Base-by-base conservation (phyloP, 2,888 invertebrate species). In the Mayetiola destructor region DNA sequence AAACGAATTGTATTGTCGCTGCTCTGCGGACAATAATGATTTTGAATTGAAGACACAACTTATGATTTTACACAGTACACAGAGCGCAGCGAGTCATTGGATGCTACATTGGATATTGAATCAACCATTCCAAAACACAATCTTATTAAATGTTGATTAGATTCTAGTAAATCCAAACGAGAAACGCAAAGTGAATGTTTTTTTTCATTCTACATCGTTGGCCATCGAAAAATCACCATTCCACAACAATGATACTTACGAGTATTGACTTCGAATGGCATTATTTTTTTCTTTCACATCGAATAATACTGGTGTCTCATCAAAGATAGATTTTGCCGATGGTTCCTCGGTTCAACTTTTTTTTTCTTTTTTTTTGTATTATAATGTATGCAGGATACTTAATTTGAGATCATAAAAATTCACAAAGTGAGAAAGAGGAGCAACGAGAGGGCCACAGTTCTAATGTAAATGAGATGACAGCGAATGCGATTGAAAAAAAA, bases 321-420 rank as follows among this genome's bases (percentile, higher is more conserved):
- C 48, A 48, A 48, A 48, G 48, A 48, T 48, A 30, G 55, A 23
- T 40, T 53, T 37, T 20, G 12, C 36, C 55, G 53, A 55, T 29
- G 14, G 39, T 54, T 54, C 55, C 48, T 48, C 42, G 55, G 37
- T 54, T 53, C n/a, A 18, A 53, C 48, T 29, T 30, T 53, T 53
- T 53, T 32, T 12, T 32, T 32, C 32, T 32, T 32, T 12, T 32
- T 32, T 32, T 32, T n/a, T n/a, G n/a, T n/a, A n/a, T n/a, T n/a
- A n/a, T 48, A 48, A 48, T 48, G 27, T 48, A 48, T 48, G 48
- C 48, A 32, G 18, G 12, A 20, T 53, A 30, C 30, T 53, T 53
- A 53, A 53, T 53, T 53, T 30, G 53, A 53, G 53, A 53, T 53
- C 53, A 53, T 53, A 53, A 53, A 53, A n/a, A n/a, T n/a, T n/a